Base-by-base conservation (phyloP, 1,140 invertebrate genomes). In the Trinorchestia longiramus region DNA sequence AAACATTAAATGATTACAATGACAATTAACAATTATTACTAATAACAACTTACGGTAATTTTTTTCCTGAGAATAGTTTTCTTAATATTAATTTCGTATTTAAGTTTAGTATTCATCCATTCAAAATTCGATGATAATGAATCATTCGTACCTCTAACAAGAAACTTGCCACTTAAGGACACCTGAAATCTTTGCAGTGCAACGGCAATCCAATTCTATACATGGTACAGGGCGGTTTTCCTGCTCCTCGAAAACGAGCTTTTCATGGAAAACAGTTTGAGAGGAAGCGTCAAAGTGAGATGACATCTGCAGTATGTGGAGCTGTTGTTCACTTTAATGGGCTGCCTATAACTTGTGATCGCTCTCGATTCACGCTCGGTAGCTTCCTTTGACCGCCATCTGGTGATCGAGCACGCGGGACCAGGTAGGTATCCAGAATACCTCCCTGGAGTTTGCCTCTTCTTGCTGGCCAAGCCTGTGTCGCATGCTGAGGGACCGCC, bases 321-420 rank as follows among this genome's bases (percentile, higher is more conserved):
- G 88, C 88, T 90, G 36, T 90, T 90, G 88, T 90, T 90, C 88
- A 41, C 4, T 90, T 90, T 90, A 90, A 90, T 90, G 88, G 88
- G 41, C 88, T 90, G 88, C 43, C 88, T 90, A 90, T 90, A 90
- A 90, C 41, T 90, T 90, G 43, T 41, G 88, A 90, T 90, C 88
- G 43, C 41, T 90, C 41, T 42, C 43, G 88, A 90, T 36, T 90
- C 88, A 90, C 88, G 88, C 88, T 90, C 88, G 88, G 43, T 90
- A 90, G 88, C 88, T 42, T 41, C 88, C 88, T 90, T 43, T 90
- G 6, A 17, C 88, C 88, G 88, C 88, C 41, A 77, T 77, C 88
- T 90, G 41, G 88, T 42, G 41, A 90, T 90, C 88, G n/a, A 43
- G 88, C 87, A 8, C 11, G 4, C 87, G 87, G 36, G 87, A 17